Percentiles rank a stretch among this genome's conserved stretches.
Conservation (phyloP, 2,888 invertebrate genomes). For the Ditylenchus weischeri region DNA sequence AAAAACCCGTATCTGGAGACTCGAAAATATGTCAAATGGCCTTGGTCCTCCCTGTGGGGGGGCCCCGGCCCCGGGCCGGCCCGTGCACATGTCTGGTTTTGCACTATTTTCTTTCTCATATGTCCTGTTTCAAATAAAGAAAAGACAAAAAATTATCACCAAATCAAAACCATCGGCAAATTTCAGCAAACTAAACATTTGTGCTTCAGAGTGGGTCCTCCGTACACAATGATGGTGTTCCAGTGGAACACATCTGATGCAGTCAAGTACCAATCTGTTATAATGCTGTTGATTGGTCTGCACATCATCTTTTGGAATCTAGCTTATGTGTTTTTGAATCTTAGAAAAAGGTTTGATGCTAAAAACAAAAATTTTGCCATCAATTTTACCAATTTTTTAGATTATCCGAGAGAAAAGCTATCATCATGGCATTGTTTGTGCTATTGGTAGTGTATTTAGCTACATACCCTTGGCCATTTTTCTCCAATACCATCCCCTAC, state of each 20-base stretch:
- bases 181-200: too few relatives aligned
- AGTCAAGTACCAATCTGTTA: conserved; percentile 32
- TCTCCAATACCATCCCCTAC: conserved; percentile 36
- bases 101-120: too few relatives aligned
- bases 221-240: conserved; percentile 40
- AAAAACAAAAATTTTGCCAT: neutral
- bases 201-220: conserved; percentile 29
- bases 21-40: too few relatives aligned
- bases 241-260: conserved; percentile 33
- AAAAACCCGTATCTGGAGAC: too few relatives aligned
- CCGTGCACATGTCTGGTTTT: too few relatives aligned
- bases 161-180: too few relatives aligned
- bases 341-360: conserved; percentile 30
- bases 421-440: conserved; percentile 27
- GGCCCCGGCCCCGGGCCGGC: too few relatives aligned
- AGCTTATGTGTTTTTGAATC: conserved; percentile 36
- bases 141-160: too few relatives aligned
- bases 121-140: too few relatives aligned
- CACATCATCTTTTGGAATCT: conserved; percentile 29
- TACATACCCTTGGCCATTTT: conserved; percentile 44
- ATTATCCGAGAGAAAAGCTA: conserved; percentile 32
- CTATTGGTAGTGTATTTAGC: conserved; percentile 38
- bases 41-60: too few relatives aligned
- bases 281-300: conserved; percentile 33
- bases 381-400: conserved; percentile 14